Base-by-base conservation (phyloP, 2,797 vertebrate species). In the Dromococcyx pavoninus region DNA sequence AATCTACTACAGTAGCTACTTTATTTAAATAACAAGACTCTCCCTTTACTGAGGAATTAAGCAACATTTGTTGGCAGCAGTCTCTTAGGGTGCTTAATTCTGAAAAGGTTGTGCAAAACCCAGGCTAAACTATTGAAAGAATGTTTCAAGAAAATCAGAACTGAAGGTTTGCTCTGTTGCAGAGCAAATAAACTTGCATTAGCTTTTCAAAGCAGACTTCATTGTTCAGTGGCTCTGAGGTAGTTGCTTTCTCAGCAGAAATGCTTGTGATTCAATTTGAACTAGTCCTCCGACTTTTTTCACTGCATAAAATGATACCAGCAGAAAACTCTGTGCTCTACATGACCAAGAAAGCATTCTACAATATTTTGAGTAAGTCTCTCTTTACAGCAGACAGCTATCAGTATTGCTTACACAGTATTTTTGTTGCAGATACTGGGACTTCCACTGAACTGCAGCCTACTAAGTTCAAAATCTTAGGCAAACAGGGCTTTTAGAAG, bases 1-100 rank as follows among this genome's bases (percentile, higher is more conserved):
- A 97, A 96, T 95, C 94, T 97, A 96, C 96, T 97, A 98, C 95
- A 97, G 96, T 97, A 96, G 97, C 95, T 96, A 97, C 96, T 97
- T 98, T 96, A 97, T 97, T 97, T 94, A 97, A 96, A 97, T 90
- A 98, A 96, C 96, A 97, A 95, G 83, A 93, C 74, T 94, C 69
- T 56, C 97, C 90, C 94, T 97, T 97, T 90, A 95, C 80, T 82
- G 66, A 95, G 94, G 97, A 97, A 97, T 98, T 98, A 98, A 97
- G 84, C 79, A 95, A 94, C 85, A 57, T 76, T 97, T 94, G 70
- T 25, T 62, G 91, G 95, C 90, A 93, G 91, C 76, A 35, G 91
- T 97, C 97, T 97, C 94, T 83, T 91, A 96, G 91, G 93, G 89
- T 79, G 76, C 94, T 98, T 98, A 98, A 97, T 86, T 97, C 91